phyloP scores from a whole-genome alignment of 2,113 vertebrate species.

The Pelusios castaneus region DNA sequence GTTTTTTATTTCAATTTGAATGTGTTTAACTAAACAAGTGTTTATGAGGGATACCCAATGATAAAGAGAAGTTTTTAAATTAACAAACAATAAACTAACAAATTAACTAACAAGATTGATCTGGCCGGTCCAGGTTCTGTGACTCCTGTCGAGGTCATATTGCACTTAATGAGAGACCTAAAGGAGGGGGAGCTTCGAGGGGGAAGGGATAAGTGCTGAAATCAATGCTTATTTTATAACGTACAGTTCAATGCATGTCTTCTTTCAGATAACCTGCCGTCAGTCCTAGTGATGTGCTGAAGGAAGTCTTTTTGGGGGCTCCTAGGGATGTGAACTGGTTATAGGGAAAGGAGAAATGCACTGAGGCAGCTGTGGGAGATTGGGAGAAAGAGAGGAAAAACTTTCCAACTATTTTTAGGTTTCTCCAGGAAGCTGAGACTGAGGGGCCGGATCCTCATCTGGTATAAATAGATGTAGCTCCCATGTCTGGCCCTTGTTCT shows the following conservation, averaged over 20 bases:
- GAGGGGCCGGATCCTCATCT: not conserved
- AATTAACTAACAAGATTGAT: constrained; percentile 31
- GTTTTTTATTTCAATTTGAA: constrained; percentile 16
- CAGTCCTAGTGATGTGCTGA: not conserved
- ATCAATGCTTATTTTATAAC: not conserved
- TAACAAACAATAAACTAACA: not conserved
- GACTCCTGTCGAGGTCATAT: not conserved
- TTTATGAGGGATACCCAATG: constrained; percentile 9
- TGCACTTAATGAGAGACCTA: not conserved
- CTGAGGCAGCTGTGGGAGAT: not conserved
- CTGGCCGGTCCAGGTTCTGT: not conserved
- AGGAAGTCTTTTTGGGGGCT: not conserved
- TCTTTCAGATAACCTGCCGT: not conserved
- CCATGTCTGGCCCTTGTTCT: not conserved
- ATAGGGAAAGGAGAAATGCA: not conserved
- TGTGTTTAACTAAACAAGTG: not conserved
- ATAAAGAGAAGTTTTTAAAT: not conserved
- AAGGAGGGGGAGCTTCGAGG: too few species aligned
- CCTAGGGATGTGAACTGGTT: not conserved
- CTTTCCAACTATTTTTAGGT: not conserved
- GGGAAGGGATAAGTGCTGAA: not conserved
- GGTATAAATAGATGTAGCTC: not conserved
- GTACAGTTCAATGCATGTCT: not conserved
- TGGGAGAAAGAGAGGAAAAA: not conserved
- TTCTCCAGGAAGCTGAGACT: not conserved